phyloP scores from a whole-genome alignment of 2,888 invertebrate genomes.

The Cecidostiba fungosa region DNA sequence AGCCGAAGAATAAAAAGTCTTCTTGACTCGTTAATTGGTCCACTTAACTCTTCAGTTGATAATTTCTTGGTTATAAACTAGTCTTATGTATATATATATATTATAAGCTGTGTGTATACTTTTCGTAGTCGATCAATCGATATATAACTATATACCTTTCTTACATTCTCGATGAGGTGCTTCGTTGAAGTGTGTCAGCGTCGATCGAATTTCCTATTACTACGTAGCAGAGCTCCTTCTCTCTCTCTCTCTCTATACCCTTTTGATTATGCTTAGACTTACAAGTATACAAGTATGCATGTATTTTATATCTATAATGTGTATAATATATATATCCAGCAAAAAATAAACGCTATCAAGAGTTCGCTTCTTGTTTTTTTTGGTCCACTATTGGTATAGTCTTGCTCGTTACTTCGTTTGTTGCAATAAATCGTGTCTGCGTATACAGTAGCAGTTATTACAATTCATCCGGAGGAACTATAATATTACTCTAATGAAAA shows the following conservation, averaged over 20 bases:
- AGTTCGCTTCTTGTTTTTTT: conserved; percentile 1
- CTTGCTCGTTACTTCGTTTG: conserved; percentile 15
- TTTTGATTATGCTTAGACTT: not conserved
- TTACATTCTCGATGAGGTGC: not conserved
- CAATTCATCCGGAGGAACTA: not conserved
- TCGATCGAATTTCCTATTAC: not conserved
- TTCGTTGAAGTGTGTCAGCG: conserved; percentile 32
- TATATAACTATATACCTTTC: not conserved
- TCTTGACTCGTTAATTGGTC: conserved; percentile 59
- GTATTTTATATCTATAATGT: not conserved
- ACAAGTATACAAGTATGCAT: no score
- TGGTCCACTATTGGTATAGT: conserved; percentile 48
- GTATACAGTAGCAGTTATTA: not conserved
- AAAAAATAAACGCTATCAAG: conserved; percentile 18
- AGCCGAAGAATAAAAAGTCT: not conserved
- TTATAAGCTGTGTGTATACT: no score
- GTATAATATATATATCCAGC: conserved; percentile 10
- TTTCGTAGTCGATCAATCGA: not conserved
- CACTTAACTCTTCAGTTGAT: conserved; percentile 42
- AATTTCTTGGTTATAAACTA: not conserved
- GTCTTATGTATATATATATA: not conserved
- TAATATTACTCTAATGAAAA: not conserved
- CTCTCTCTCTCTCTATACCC: not conserved
- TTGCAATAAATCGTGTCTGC: not conserved
- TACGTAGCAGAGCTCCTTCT: not conserved